phyloP scores from a whole-genome alignment of 2,797 vertebrate species.

The Sebastes cheni region DNA sequence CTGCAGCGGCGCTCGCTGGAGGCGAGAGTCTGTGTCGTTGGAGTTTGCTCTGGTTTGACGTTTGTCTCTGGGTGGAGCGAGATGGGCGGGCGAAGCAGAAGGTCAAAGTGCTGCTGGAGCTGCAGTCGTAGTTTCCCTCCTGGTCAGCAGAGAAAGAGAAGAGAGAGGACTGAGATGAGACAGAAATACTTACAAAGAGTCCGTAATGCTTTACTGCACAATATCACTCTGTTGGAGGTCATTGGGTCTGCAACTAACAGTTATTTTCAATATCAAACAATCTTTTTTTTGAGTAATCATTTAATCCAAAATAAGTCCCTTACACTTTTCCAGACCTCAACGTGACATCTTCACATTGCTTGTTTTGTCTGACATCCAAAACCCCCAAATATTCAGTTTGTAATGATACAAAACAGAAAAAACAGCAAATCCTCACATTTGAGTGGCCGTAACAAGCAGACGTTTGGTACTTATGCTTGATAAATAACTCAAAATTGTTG shows the following conservation, averaged over 20 bases:
- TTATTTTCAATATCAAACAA: background rate
- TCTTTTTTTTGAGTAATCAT: background rate
- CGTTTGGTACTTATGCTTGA: background rate
- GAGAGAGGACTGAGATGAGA: background rate
- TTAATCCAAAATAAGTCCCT: too few species aligned
- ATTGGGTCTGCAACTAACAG: background rate
- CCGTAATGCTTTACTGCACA: background rate
- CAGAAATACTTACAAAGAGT: background rate
- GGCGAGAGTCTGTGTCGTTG: slow-evolving; percentile 77
- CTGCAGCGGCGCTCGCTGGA: slow-evolving; percentile 76
- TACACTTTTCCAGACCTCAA: too few species aligned
- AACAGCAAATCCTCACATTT: background rate
- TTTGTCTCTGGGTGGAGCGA: slow-evolving; percentile 82
- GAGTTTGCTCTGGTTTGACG: slow-evolving; percentile 86
- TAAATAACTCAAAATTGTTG: background rate
- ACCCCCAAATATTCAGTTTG: background rate
- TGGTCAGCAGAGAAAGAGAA: slow-evolving; percentile 61
- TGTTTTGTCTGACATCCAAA: too few species aligned
- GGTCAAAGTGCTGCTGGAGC: slow-evolving; percentile 87
- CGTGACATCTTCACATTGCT: too few species aligned
- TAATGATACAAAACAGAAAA: background rate
- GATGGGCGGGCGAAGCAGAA: slow-evolving; percentile 93
- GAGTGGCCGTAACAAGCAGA: background rate
- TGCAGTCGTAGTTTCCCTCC: slow-evolving; percentile 91
- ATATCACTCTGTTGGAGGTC: too few species aligned